A percentile compares a stretch with the other conserved stretches of the same genome.
Evolutionary conservation across 1,140 invertebrate species (phyloP).

Genomic region (Apolygus lucorum): DNA sequence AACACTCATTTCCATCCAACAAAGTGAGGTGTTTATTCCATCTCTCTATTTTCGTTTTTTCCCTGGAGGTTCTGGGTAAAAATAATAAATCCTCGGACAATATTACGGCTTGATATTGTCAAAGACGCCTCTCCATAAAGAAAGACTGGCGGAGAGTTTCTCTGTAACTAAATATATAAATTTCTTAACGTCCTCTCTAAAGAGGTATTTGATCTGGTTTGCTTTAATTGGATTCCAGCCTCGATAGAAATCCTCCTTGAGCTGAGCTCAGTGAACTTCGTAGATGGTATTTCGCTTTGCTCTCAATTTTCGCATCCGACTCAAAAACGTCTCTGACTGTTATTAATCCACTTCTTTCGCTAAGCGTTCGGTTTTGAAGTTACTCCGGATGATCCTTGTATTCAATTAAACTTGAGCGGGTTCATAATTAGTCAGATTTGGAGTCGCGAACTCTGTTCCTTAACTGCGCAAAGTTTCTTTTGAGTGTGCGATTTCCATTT

Average conservation of each 20-base stretch:
- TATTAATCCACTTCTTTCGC: not conserved
- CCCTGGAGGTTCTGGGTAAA: too few relatives aligned
- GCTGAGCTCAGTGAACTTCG: not conserved
- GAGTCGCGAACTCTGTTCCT: too few relatives aligned
- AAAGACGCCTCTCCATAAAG: not conserved
- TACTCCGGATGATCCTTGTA: not conserved
- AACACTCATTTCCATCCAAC: too few relatives aligned
- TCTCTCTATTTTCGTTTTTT: too few relatives aligned
- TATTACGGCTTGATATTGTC: not conserved
- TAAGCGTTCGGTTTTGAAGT: not conserved
- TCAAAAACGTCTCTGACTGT: not conserved
- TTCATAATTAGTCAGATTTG: slow-evolving; percentile 2
- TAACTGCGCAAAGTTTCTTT: too few relatives aligned
- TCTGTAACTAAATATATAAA: not conserved
- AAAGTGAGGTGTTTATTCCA: too few relatives aligned
- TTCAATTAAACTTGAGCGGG: not conserved
- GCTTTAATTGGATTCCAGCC: slow-evolving; percentile 6
- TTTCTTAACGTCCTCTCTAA: not conserved
- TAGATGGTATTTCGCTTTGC: not conserved
- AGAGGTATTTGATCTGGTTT: slow-evolving; percentile 6
- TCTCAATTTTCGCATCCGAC: not conserved
- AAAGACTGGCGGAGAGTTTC: not conserved
- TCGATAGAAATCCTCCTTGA: not conserved
- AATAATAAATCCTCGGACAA: not conserved
- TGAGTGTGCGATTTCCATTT: too few relatives aligned